Evolutionary conservation across 1,140 invertebrate species (phyloP), one percentile per base, ranked within the genome.

Genomic region (Sipha flava): DNA sequence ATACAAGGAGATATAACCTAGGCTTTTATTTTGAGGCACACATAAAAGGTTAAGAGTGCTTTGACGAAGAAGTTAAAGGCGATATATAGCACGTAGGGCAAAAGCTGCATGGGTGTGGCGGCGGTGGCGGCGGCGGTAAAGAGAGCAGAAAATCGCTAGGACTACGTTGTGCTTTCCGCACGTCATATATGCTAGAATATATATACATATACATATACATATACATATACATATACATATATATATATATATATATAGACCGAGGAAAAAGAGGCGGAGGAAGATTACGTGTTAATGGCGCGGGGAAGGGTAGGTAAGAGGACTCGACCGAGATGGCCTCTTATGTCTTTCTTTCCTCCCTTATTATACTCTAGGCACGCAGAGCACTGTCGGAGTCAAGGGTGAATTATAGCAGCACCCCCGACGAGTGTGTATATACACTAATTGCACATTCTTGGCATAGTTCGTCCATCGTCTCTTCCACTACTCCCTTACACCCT

Each of bases 361-460:
- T 77, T 77, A 77, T 57, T 77, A 59, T 52, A 57, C 73, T 77
- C 34, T 47, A 45, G 21, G 34, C 40, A 37, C 73, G 21, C 21
- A 23, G 75, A 54, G 52, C 59, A 68, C 64, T 57, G 52, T 62
- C 75, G 57, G 45, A 66, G 79, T 73, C 64, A 68, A 81, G 72
- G 81, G 59, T 79, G 81, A 81, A 72, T 81, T 79, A 70, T 80
- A 81, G 80, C 81, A 49, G 79, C 72, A 68, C 43, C 57, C 79
- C 81, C 64, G 73, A 37, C 49, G 77, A 73, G 77, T 45, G 54
- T 23, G 47, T 80, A 59, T 72, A 49, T 72, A 54, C 82, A 81
- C 82, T 83, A 83, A 83, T 83, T 83, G 82, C 82, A 83, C 82
- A 83, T 83, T 83, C 82, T 82, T 83, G 81, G 82, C 81, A 83